Percentiles rank a stretch among this genome's conserved stretches.
Conservation (phyloP, 2,888 invertebrate genomes). For the Poecilobothrus nobilitatus region DNA sequence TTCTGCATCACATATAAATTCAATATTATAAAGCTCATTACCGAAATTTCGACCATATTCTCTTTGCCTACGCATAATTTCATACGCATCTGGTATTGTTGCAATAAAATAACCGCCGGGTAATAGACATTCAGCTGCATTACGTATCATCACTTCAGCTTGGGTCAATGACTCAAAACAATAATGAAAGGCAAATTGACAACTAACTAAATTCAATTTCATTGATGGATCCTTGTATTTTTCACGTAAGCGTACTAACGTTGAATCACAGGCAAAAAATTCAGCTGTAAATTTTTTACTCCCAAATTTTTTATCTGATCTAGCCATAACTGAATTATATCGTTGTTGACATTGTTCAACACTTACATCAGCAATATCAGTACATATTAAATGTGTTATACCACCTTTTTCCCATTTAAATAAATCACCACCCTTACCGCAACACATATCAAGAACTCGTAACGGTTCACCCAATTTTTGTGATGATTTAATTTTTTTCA, state of each 20-base stretch:
- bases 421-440: conserved; percentile 97
- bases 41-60: conserved; percentile 56
- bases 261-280: conserved; percentile 86
- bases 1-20: conserved; percentile 57
- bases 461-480: conserved; percentile 59
- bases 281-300: conserved; percentile 69
- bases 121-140: conserved; percentile 80
- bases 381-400: conserved; percentile 76
- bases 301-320: conserved; percentile 34
- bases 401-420: conserved; percentile 87
- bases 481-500: conserved; percentile 54
- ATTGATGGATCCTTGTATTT: conserved; percentile 69
- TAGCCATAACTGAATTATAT: conserved; percentile 59
- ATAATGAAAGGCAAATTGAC: conserved; percentile 98
- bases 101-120: conserved; percentile 94
- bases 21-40: conserved; percentile 69
- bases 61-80: conserved; percentile 69
- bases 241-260: conserved; percentile 69
- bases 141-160: conserved; percentile 85
- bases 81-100: conserved; percentile 88
- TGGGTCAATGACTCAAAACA: conserved; percentile 82
- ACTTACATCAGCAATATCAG: conserved; percentile 89
- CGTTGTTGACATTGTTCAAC: conserved; percentile 82
- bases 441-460: conserved; percentile 85
- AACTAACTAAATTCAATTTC: conserved; percentile 82